Evolutionary conservation across 2,113 vertebrate genomes (phyloP), one percentile per base, ranked within the genome.

Genomic region (Dipodomys ordii): DNA sequence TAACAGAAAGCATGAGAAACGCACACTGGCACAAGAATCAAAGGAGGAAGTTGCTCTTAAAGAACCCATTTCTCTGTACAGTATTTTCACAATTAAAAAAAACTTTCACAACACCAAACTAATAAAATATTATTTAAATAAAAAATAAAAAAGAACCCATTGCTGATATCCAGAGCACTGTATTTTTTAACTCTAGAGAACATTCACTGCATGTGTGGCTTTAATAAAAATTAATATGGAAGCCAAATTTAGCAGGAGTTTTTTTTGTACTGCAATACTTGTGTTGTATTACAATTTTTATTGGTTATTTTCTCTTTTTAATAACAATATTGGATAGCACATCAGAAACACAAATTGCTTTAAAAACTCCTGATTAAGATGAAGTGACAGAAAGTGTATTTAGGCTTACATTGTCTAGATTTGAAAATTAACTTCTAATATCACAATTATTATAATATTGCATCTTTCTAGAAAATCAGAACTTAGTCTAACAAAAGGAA

Each of bases 1-100:
- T 87, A 82, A 77, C 39, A 83, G 93, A 68, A 69, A 94, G 53
- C 39, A 62, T 49, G n/a, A 88, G 69, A 95, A 84, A 53, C 16
- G 10, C 44, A 83, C 65, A 57, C 23, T 86, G 73, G 30, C 35
- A 23, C 83, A 88, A 60, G 22, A 96, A 93, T 57, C 71, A 94
- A 89, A 90, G 82, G 76, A 92, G 82, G 32, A 83, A 23, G 32
- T 53, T 81, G 1, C 27, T 90, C 57, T 62, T 65, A 35, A 83
- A 87, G 87, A 87, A 72, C 16, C 2, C 10, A 8, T 91, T 89
- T 87, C 35, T 39, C 35, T 39, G 35, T 39, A 39, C 35, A 39
- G 35, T 39, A 39, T 39, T 39, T 39, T 39, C 35, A 39, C 35
- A n/a, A n/a, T n/a, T n/a, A 39, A 39, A 39, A 39, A 39, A 39